A percentile compares a stretch with the other conserved stretches of the same genome.
These are phyloP conservation scores for Channa argus DNA, from an alignment of 2,113 vertebrate genomes.

Conservation along the genomic window DNA sequence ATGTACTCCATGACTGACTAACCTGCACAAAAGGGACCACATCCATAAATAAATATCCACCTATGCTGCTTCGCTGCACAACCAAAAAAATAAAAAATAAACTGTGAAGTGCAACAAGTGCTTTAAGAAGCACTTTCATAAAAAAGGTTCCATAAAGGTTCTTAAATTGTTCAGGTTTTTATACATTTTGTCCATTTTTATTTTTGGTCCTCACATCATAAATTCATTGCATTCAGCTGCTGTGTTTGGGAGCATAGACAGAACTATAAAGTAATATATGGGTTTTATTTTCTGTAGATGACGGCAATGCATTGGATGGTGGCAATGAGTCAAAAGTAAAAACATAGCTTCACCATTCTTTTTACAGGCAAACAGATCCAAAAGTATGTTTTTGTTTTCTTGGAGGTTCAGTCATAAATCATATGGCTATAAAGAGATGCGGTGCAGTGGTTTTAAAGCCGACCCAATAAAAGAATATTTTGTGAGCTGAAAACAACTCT, in stretches of 20 bases:
- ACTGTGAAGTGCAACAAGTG: background rate
- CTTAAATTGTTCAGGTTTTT: background rate
- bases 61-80: background rate
- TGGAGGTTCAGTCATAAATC: constrained; percentile 54
- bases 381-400: constrained; percentile 41
- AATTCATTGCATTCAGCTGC: background rate
- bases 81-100: background rate
- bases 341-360: background rate
- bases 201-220: background rate
- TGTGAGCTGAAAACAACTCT: constrained; percentile 59
- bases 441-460: constrained; percentile 44
- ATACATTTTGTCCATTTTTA: background rate
- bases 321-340: constrained; percentile 17
- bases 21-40: background rate
- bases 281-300: constrained; percentile 18
- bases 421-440: constrained; percentile 49
- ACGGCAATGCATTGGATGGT: constrained; percentile 1
- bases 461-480: constrained; percentile 45
- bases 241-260: constrained; percentile 1
- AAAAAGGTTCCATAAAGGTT: background rate
- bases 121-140: constrained; percentile 4
- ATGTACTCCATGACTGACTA: background rate
- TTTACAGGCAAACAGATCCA: constrained; percentile 18
- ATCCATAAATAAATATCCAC: background rate
- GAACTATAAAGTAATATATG: background rate